These are phyloP conservation scores for Caenorhabditis wallacei DNA, from an alignment of 2,888 invertebrate species.

Conservation along the genomic window DNA sequence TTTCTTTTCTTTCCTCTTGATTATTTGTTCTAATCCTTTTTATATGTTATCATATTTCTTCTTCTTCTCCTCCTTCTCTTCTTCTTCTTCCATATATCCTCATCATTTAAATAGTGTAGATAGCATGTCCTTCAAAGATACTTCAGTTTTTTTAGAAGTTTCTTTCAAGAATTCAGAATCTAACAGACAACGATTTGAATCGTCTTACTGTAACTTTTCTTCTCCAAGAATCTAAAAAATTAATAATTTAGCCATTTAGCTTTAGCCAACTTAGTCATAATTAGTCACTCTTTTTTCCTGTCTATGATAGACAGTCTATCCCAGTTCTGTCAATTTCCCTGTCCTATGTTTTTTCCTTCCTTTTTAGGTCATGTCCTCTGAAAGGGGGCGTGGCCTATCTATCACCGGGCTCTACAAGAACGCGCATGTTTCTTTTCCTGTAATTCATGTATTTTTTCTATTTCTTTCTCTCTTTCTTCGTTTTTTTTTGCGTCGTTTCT, in stretches of 20 bases:
- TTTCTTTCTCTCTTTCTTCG: not conserved
- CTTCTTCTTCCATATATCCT: constrained; percentile 27
- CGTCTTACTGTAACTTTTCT: constrained; percentile 12
- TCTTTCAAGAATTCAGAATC: not conserved
- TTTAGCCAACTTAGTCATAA: constrained; percentile 59
- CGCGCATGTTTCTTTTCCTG: constrained; percentile 28
- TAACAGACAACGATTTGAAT: constrained; percentile 24
- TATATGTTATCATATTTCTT: constrained; percentile 47
- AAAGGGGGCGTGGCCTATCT: constrained; percentile 3
- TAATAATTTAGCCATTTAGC: constrained; percentile 50
- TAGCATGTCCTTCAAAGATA: constrained; percentile 19
- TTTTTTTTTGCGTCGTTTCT: constrained; percentile 16
- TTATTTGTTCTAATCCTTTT: not conserved
- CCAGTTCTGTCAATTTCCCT: constrained; percentile 12
- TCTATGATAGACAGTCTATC: too few relatives aligned
- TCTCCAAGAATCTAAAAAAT: not conserved
- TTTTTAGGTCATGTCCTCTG: not conserved
- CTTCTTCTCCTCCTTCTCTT: too few relatives aligned
- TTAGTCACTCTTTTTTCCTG: constrained; percentile 35
- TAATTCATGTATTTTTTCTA: constrained; percentile 28
- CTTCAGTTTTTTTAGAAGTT: constrained; percentile 3
- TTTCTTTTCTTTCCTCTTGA: constrained; percentile 3
- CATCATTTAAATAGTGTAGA: constrained; percentile 50
- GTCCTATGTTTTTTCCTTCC: not conserved
- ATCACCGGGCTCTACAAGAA: constrained; percentile 35